Percentiles rank a stretch among this genome's conserved stretches.
These are phyloP conservation scores for Stichopus horrens DNA, from an alignment of 53 echinoderm and acorn worm genomes.

Conservation along the genomic window DNA sequence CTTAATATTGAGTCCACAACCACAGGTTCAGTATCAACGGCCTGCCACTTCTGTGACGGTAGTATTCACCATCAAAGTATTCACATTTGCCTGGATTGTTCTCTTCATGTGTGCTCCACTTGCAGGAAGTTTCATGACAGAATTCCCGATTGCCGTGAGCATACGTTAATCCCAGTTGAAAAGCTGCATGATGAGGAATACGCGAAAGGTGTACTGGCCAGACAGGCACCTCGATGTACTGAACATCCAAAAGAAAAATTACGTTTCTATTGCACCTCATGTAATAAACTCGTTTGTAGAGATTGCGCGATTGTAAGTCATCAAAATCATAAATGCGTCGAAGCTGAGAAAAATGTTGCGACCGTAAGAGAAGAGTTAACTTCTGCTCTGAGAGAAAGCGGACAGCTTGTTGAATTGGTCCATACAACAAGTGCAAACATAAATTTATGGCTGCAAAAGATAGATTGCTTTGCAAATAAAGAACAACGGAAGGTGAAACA, in stretches of 20 bases:
- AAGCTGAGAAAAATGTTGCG: neutral
- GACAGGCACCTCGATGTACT: too few species aligned
- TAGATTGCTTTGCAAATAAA: neutral
- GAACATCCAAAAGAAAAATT: too few species aligned
- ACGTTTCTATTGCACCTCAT: too few species aligned
- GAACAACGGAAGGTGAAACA: neutral
- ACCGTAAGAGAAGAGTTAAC: neutral
- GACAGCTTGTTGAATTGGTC: neutral
- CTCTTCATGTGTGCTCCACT: too few species aligned
- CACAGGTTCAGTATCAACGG: too few species aligned
- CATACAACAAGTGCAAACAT: neutral
- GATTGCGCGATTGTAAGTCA: slow-evolving; percentile 18
- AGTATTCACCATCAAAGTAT: neutral
- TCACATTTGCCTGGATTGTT: neutral
- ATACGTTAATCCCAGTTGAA: neutral
- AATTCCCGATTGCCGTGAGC: neutral
- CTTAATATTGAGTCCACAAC: too few species aligned
- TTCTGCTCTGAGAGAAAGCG: neutral
- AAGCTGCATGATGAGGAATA: neutral
- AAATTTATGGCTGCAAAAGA: neutral
- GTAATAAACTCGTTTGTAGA: neutral
- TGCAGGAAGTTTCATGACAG: too few species aligned
- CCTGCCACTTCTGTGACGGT: neutral
- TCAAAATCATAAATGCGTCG: neutral
- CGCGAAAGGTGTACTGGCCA: neutral